Conservation (phyloP, 2,888 invertebrate genomes). For the Atrina japonica region DNA sequence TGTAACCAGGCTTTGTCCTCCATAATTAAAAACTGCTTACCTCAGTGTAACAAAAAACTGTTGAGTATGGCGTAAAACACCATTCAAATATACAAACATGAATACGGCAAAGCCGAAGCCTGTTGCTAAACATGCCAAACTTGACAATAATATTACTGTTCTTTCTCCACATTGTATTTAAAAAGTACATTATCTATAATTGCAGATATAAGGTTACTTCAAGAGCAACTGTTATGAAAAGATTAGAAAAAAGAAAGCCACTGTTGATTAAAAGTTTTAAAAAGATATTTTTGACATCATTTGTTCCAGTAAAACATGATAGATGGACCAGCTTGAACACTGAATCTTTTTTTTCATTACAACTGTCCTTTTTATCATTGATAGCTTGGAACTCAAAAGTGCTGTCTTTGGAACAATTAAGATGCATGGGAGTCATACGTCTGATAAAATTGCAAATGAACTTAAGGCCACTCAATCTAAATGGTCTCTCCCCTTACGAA, state of each 20-base stretch:
- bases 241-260: constrained; percentile 9
- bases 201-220: constrained; percentile 18
- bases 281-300: no score
- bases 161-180: no score
- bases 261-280: neutral
- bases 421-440: constrained; percentile 18
- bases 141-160: no score
- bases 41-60: no score
- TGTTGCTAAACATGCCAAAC: no score
- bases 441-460: constrained; percentile 2
- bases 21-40: no score
- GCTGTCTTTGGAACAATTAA: constrained; percentile 23
- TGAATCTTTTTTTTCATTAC: constrained; percentile 9
- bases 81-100: no score
- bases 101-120: no score
- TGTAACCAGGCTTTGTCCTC: no score
- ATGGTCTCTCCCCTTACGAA: constrained; percentile 17
- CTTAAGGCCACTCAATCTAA: constrained; percentile 8
- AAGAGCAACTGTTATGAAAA: constrained; percentile 7
- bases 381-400: constrained; percentile 13
- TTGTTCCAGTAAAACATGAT: constrained; percentile 15
- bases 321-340: constrained; percentile 28
- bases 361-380: constrained; percentile 21
- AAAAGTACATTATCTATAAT: neutral
- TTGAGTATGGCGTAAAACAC: no score